A percentile compares a stretch with the other conserved stretches of the same genome.
These are phyloP conservation scores for Australoheros scitulus DNA, from an alignment of 2,113 vertebrate genomes.

Conservation along the genomic window DNA sequence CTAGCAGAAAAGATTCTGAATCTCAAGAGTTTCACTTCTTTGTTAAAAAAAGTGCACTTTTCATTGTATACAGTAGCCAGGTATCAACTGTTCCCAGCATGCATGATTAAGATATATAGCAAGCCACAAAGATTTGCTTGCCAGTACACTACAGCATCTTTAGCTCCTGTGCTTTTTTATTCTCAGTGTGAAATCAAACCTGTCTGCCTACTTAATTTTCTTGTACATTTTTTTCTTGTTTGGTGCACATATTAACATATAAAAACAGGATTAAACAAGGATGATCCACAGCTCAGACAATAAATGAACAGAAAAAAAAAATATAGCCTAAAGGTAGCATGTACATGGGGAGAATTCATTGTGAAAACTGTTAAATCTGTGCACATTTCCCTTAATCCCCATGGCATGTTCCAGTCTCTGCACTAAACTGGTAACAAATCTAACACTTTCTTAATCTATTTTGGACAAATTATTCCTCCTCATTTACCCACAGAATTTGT, in stretches of 20 bases:
- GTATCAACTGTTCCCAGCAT: background rate
- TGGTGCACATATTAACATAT: background rate
- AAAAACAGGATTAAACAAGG: background rate
- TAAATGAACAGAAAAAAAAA: no score
- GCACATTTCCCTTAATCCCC: background rate
- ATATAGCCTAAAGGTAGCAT: background rate
- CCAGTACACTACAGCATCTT: background rate
- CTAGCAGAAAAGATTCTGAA: no score
- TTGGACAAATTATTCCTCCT: background rate
- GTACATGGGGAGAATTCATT: background rate
- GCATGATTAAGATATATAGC: background rate
- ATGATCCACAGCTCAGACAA: no score
- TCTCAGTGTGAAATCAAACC: background rate
- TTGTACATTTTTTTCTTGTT: background rate
- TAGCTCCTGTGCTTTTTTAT: background rate
- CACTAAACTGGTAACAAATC: background rate
- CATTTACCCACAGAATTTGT: background rate
- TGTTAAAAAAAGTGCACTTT: background rate
- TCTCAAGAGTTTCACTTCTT: no score
- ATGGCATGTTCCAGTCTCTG: background rate
- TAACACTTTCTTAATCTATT: background rate
- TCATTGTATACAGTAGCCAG: background rate
- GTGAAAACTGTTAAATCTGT: background rate
- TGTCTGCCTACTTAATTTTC: background rate
- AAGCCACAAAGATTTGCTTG: background rate